A percentile compares a stretch with the other conserved stretches of the same genome.
These are phyloP conservation scores for Dendronephthya gigantea DNA, from an alignment of 64 coral and sea anemone genomes.

Conservation along the genomic window DNA sequence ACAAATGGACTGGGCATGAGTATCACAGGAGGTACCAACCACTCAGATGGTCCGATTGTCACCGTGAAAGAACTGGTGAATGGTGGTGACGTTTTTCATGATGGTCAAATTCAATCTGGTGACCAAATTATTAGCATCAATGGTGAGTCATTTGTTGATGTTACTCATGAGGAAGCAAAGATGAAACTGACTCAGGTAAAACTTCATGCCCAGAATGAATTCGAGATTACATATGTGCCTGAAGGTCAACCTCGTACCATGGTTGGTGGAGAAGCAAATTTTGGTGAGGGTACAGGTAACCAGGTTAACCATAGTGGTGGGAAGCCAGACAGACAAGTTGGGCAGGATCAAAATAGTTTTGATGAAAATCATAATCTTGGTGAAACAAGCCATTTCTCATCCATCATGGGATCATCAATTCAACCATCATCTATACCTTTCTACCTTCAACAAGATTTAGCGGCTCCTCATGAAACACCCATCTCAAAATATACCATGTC, in stretches of 20 bases:
- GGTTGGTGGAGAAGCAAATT: background rate
- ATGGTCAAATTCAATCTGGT: background rate
- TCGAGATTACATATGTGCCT: background rate
- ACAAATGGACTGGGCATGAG: background rate
- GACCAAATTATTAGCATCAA: conserved; percentile 8
- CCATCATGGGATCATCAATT: conserved; percentile 29
- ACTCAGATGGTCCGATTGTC: conserved; percentile 4
- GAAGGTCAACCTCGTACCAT: too few relatives aligned
- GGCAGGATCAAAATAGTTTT: background rate
- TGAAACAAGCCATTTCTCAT: background rate
- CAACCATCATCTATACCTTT: conserved; percentile 71
- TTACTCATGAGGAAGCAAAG: conserved; percentile 3
- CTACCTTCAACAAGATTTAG: conserved; percentile 92
- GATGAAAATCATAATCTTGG: background rate
- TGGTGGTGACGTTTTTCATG: background rate
- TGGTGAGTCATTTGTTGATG: conserved; percentile 1
- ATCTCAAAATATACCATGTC: background rate
- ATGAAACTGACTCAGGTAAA: background rate
- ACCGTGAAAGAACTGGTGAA: background rate
- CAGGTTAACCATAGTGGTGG: background rate
- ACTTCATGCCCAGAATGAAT: background rate
- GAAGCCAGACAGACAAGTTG: background rate
- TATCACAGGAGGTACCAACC: background rate
- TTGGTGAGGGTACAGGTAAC: background rate
- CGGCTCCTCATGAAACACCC: background rate